Conservation (phyloP, 2,888 invertebrate genomes). For the Calliopum simillimum region DNA sequence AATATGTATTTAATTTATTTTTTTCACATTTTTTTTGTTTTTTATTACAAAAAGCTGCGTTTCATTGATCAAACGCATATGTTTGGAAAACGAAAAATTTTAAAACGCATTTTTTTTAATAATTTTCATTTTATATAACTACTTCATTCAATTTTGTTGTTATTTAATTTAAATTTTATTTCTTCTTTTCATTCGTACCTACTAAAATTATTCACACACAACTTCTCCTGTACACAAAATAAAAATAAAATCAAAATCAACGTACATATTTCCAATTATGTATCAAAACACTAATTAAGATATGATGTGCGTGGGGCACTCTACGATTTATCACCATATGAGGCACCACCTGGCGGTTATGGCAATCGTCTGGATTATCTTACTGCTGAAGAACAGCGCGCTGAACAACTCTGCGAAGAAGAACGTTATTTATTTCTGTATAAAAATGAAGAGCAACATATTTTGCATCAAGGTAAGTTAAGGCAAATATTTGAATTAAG, state of each 20-base stretch:
- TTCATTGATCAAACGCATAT: constrained; percentile 10
- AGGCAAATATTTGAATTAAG: constrained; percentile 41
- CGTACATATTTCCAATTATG: no score
- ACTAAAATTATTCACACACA: constrained; percentile 17
- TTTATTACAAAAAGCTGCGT: constrained; percentile 28
- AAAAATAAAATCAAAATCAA: no score
- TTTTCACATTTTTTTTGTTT: constrained; percentile 27
- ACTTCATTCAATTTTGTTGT: constrained; percentile 13
- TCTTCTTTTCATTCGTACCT: constrained; percentile 46
- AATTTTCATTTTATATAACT: not conserved
- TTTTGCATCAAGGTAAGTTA: constrained; percentile 86
- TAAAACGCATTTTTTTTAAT: constrained; percentile 25
- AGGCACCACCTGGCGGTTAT: constrained; percentile 83
- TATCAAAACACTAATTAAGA: constrained; percentile 68
- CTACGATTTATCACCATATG: constrained; percentile 83
- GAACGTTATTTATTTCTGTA: constrained; percentile 91
- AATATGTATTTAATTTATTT: constrained; percentile 23
- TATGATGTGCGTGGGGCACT: constrained; percentile 95
- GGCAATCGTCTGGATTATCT: constrained; percentile 72
- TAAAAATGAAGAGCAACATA: constrained; percentile 88
- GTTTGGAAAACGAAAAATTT: constrained; percentile 8
- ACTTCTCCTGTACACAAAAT: constrained; percentile 25
- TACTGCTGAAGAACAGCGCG: constrained; percentile 78
- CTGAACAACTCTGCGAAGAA: constrained; percentile 94
- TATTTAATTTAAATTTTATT: constrained; percentile 47